Evolutionary conservation across 2,888 invertebrate genomes (phyloP), one percentile per base, ranked within the genome.

Genomic region (Ariolimax columbianus): DNA sequence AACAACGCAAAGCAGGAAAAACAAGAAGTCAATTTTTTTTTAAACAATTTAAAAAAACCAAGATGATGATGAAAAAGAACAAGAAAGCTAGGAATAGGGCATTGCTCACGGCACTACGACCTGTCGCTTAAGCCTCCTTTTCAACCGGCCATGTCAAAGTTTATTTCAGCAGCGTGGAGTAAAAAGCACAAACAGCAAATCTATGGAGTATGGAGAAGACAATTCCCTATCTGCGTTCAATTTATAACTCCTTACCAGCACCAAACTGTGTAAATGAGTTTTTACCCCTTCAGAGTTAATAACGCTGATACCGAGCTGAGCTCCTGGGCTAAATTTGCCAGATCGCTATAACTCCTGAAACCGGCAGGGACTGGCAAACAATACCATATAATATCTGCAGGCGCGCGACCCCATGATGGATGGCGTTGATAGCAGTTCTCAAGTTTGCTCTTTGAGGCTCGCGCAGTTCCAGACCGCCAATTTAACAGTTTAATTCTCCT

Each of bases 351-450:
- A 75, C 82, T 75, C 63, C 30, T 55, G 43, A 33, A 73, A 73
- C 59, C 59, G 38, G 55, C 73, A 30, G 73, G 82, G 43, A 38
- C 40, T 55, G 82, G 82, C 82, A 82, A 70, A 82, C 82, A 82
- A 82, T 82, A 82, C 38, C 75, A 82, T 82, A 82, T 19, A 73
- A 82, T 82, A 82, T 82, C 82, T 82, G 75, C 75, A 33, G 75
- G 75, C 75, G 73, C 75, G 63, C 82, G 73, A 63, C 59, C 33
- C 40, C n/a, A 30, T 82, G 82, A 82, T 82, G 73, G 72, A 82
- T 82, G 59, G 82, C 43, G 40, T 40, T 72, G 82, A 82, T 82
- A 82, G 38, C 72, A 33, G 55, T 26, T 47, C 51, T 70, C 81
- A 55, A 72, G 17, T 51, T n/a, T 33, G 81, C 38, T 81, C 81